Evolutionary conservation across 1,140 invertebrate genomes (phyloP), one percentile per base, ranked within the genome.

Genomic region (Palaemon carinicauda): DNA sequence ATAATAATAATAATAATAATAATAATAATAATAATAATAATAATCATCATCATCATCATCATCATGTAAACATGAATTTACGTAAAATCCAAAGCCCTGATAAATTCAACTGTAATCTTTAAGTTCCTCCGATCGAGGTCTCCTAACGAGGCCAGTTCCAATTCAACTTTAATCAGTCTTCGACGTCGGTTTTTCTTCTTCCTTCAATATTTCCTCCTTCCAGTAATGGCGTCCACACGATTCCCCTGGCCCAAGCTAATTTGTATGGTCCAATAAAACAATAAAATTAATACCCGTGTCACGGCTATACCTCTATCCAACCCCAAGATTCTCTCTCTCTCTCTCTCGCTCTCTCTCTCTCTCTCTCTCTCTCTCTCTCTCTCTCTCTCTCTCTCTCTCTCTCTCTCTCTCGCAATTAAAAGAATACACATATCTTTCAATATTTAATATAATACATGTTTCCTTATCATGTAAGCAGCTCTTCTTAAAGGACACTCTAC

Each of bases 321-420:
- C 51, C 54, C 60, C 19, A 65, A 29, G n/a, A n/a, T n/a, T 71
- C 80, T 71, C 80, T 71, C 80, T 81, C 80, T 71, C 80, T 81
- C 80, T 81, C 56, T 81, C 80, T 81, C 80, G 69, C 80, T 65
- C 80, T 81, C 80, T 81, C 80, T 81, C 54, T 71, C 80, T 71
- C 80, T 71, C 80, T 81, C 80, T 71, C 80, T 81, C 80, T 81
- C 56, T 81, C 80, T 81, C 80, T 81, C 80, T 65, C 80, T 81
- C 80, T 81, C 80, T 81, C 54, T 81, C 80, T 81, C 80, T 81
- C 27, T 74, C 24, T 31, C 73, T 74, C 73, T 74, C 73, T 31
- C 15, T 74, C 73, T 74, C 27, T 74, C 24, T 74, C 73, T 74
- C 73, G 7, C 41, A 41, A 41, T 12, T 41, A 9, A 5, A 4